Evolutionary conservation across 2,113 vertebrate species (phyloP), one percentile per base, ranked within the genome.

Genomic region (Petroica traversi): DNA sequence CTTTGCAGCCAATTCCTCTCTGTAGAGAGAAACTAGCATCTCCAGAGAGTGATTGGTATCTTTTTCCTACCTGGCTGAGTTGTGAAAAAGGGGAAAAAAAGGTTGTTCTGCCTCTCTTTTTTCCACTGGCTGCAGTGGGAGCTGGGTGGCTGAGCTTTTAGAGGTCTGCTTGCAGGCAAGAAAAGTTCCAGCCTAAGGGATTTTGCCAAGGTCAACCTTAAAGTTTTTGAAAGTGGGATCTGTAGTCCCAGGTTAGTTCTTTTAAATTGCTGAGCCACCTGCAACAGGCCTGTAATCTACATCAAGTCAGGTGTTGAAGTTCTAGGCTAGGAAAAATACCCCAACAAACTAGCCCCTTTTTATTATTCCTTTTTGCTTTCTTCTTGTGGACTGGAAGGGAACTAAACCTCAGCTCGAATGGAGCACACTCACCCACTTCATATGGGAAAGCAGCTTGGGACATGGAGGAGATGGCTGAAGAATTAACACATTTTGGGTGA

Each of bases 151-250:
- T 83, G 62, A 88, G 29, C 6, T 72, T 78, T 75, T 19, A 45
- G 36, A 91, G 28, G 24, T 34, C 19, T 69, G 14, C 85, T 92
- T 79, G 58, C 51, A 76, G 69, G 62, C 18, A 55, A 72, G 20
- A 52, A 29, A 85, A 61, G 34, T 73, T 92, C 58, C 90, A 91
- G 19, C n/a, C 38, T 40, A 41, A 62, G 58, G 79, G 49, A 54
- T 63, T 80, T 87, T 91, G 69, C 87, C 85, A 94, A 83, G 49
- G 66, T 95, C 78, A 92, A 31, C 29, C 41, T 12, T 61, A 41
- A 73, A 55, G 54, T 69, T 92, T 85, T 87, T 88, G 84, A 54
- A 67, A 82, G 22, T 31, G 48, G 52, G 52, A 81, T 75, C 57
- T 93, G 49, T 54, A 78, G 57, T 91, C 80, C 62, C 66, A 61